phyloP scores from a whole-genome alignment of 1,140 invertebrate genomes.

The Bradysia coprophila region DNA sequence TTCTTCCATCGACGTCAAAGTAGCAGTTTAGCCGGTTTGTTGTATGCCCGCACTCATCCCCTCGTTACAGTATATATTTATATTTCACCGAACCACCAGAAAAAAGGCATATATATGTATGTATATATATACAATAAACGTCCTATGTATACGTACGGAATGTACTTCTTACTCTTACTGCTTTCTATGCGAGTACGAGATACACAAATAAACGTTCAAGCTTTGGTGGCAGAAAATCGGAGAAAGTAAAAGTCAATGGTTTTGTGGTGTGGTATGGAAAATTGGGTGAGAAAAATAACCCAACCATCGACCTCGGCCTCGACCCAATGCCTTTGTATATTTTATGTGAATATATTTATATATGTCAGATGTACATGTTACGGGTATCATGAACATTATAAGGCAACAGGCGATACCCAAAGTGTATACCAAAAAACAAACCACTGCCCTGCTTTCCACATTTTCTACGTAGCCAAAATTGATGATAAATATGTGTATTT shows the following conservation, averaged over 20 bases:
- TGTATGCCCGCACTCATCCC: no score
- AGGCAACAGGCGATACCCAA: neutral
- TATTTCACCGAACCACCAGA: neutral
- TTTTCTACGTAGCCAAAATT: neutral
- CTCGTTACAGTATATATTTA: neutral
- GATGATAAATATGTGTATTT: neutral
- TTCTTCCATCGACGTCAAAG: neutral
- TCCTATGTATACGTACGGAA: neutral
- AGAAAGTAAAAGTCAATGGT: neutral
- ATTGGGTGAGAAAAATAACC: neutral
- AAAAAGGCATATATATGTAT: neutral
- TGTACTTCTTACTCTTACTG: neutral
- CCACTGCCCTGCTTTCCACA: neutral
- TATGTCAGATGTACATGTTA: neutral
- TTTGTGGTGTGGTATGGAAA: neutral
- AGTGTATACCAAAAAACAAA: neutral
- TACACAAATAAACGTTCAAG: neutral
- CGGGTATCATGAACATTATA: no score
- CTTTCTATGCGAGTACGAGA: no score
- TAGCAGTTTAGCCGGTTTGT: neutral
- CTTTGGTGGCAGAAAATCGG: neutral
- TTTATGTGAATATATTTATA: neutral
- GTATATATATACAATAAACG: neutral
- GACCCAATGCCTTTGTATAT: neutral
- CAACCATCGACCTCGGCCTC: neutral